Evolutionary conservation across 1,140 invertebrate genomes (phyloP).

Genomic region (Papilio xuthus): DNA sequence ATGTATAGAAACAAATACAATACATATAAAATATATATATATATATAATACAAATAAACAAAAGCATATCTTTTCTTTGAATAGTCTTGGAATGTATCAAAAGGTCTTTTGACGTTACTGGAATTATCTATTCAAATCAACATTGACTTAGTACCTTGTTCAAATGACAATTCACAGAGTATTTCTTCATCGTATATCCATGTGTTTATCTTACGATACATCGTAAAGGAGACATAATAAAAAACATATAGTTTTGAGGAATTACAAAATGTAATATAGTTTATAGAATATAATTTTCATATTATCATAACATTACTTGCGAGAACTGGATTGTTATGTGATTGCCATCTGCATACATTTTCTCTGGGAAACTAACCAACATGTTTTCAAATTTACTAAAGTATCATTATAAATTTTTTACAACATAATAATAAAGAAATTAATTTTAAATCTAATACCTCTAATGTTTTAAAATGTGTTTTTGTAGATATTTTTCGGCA

Average conservation of each 20-base stretch:
- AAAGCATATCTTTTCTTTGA: no score
- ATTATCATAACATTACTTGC: conserved; percentile 7
- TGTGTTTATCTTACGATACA: not conserved
- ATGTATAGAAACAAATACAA: no score
- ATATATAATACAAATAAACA: no score
- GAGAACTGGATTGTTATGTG: conserved; percentile 15
- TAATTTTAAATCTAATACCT: not conserved
- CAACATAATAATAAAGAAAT: not conserved
- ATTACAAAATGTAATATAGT: not conserved
- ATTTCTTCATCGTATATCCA: no score
- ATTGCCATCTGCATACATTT: not conserved
- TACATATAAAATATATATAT: no score
- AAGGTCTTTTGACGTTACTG: no score
- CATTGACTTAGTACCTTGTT: no score
- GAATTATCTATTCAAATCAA: no score
- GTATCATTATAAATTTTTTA: not conserved
- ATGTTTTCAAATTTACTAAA: not conserved
- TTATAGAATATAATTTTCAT: not conserved
- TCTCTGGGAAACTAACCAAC: not conserved
- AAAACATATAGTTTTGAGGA: not conserved
- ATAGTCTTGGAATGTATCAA: no score
- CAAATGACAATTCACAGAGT: no score
- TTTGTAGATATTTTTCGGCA: no score
- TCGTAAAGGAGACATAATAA: not conserved
- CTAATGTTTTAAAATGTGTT: no score